phyloP scores from a whole-genome alignment of 2,888 invertebrate species.

The Parnassius glacialis region DNA sequence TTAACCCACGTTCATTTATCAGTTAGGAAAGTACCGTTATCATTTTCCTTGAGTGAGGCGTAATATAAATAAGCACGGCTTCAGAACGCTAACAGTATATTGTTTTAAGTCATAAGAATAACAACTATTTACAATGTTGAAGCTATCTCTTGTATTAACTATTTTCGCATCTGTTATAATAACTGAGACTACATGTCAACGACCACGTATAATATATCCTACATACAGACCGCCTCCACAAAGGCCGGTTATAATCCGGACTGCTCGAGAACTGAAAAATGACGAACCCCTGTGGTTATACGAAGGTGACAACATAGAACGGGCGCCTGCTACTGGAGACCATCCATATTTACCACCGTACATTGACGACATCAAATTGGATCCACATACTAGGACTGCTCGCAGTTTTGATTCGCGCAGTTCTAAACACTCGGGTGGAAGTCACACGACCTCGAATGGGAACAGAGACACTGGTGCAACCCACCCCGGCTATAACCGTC shows the following conservation, averaged over 20 bases:
- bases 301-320: constrained; percentile 34
- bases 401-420: constrained; percentile 45
- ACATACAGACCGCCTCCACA: constrained; percentile 38
- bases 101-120: too few species aligned
- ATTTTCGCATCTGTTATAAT: constrained; percentile 27
- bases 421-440: constrained; percentile 41
- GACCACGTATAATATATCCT: constrained; percentile 33
- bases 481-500: constrained; percentile 46
- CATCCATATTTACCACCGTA: constrained; percentile 37
- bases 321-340: constrained; percentile 39
- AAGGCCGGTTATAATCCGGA: constrained; percentile 33
- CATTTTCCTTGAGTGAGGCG: too few species aligned
- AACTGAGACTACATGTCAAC: constrained; percentile 36
- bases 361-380: constrained; percentile 41
- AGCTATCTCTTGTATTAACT: not conserved
- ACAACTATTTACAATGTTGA: not conserved
- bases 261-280: constrained; percentile 33
- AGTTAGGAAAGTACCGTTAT: too few species aligned
- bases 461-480: constrained; percentile 41
- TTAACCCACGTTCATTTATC: too few species aligned
- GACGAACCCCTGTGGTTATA: constrained; percentile 37
- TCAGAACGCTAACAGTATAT: too few species aligned
- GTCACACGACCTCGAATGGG: constrained; percentile 35
- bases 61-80: too few species aligned
- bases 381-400: constrained; percentile 39